These are phyloP conservation scores for Eupithecia tripunctaria DNA, from an alignment of 2,888 invertebrate species.

Conservation along the genomic window DNA sequence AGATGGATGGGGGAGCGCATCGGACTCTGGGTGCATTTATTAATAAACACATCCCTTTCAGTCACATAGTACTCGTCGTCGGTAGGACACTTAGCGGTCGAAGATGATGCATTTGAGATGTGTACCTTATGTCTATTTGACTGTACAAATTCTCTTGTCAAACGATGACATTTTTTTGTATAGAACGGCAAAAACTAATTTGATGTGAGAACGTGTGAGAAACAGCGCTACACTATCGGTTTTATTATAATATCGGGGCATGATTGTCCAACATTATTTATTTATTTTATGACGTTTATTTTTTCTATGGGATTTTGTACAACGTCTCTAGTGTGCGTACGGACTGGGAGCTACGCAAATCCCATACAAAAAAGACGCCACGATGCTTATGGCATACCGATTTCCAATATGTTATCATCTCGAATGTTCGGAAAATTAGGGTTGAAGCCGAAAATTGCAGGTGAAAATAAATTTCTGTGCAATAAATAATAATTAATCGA, in stretches of 20 bases:
- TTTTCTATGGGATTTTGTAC: constrained; percentile 1
- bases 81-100: no score
- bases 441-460: not conserved
- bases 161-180: no score
- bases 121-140: no score
- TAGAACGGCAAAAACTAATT: no score
- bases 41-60: no score
- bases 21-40: no score
- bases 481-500: constrained; percentile 16
- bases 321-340: not conserved
- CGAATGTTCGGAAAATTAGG: not conserved
- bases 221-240: not conserved
- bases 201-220: no score
- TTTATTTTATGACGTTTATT: not conserved
- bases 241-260: not conserved
- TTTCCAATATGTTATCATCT: not conserved
- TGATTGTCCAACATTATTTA: no score
- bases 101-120: no score
- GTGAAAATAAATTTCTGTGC: not conserved
- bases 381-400: not conserved
- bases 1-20: no score
- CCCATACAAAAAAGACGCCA: not conserved
- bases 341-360: not conserved
- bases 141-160: no score
- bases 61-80: no score